phyloP scores from a whole-genome alignment of 2,797 vertebrate genomes.

The Lateolabrax maculatus region DNA sequence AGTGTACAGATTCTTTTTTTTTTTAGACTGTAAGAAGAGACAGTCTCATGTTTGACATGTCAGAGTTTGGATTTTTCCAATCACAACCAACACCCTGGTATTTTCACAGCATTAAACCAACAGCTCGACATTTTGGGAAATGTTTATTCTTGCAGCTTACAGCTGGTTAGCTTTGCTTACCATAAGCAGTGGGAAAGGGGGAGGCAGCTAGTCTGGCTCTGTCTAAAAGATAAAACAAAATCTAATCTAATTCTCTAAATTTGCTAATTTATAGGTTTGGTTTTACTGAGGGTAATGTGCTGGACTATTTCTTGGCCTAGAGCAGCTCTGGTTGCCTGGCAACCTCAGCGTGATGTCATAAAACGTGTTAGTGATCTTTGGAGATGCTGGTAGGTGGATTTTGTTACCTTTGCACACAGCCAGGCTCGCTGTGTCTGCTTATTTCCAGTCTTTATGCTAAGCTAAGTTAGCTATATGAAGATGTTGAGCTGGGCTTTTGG shows the following conservation, averaged over 20 bases:
- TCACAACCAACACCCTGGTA: neutral
- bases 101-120: neutral
- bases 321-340: neutral
- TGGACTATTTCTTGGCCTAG: too few relatives aligned
- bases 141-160: neutral
- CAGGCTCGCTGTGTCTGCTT: neutral
- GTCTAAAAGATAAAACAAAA: neutral
- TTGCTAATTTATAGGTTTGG: too few relatives aligned
- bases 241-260: too few relatives aligned
- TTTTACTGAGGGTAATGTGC: too few relatives aligned
- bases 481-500: neutral
- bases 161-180: neutral
- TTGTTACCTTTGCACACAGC: neutral
- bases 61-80: neutral
- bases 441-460: neutral
- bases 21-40: neutral
- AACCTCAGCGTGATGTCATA: neutral
- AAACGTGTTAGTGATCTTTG: neutral
- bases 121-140: neutral
- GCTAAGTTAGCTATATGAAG: neutral
- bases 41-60: neutral
- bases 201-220: neutral
- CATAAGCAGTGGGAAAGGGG: neutral
- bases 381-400: neutral
- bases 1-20: neutral